Evolutionary conservation across 2,113 vertebrate genomes (phyloP).

Genomic region (Dermatemys mawii): DNA sequence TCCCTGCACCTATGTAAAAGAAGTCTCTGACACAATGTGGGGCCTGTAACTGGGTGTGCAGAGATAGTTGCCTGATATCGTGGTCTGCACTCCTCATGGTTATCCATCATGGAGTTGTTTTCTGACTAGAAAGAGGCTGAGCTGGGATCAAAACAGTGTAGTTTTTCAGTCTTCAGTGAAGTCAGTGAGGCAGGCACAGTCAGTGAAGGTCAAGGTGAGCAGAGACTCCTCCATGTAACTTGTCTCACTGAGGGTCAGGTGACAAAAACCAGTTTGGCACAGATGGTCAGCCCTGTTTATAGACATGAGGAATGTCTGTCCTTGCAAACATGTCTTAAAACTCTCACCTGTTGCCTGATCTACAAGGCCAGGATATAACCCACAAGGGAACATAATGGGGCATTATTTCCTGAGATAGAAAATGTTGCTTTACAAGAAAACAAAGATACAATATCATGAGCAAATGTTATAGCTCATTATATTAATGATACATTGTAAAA

Average conservation of each 20-base stretch:
- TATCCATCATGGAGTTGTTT: no score
- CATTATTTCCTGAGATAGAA: neutral
- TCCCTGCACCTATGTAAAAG: no score
- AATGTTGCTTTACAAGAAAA: neutral
- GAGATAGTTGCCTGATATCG: no score
- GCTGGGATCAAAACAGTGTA: neutral
- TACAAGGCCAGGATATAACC: constrained; percentile 1
- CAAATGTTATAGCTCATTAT: neutral
- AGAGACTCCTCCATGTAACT: neutral
- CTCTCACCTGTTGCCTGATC: neutral
- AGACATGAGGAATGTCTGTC: neutral
- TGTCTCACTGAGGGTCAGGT: neutral
- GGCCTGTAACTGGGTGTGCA: no score
- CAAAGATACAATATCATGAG: neutral
- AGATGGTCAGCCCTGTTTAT: neutral
- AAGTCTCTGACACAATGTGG: rapidly evolving
- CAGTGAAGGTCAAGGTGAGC: neutral
- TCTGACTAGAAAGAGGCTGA: neutral
- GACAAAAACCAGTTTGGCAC: neutral
- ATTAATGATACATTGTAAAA: neutral
- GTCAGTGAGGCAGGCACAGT: rapidly evolving
- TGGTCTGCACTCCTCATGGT: no score
- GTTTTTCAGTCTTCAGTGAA: neutral
- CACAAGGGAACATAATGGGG: neutral
- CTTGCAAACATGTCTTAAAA: neutral